phyloP scores from a whole-genome alignment of 1,140 invertebrate species.

The Leptinotarsa texana region DNA sequence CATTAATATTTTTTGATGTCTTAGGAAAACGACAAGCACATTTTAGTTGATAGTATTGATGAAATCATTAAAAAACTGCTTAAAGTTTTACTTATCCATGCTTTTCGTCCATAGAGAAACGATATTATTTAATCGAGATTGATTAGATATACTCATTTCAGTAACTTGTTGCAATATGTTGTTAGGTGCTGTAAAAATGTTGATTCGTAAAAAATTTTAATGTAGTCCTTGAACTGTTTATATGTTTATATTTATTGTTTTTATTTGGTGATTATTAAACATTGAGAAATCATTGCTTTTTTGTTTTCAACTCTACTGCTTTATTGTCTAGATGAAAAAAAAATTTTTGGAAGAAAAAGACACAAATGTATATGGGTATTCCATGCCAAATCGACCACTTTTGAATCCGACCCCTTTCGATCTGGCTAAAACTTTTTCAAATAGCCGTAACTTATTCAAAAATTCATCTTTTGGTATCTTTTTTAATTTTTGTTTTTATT shows the following conservation, averaged over 20 bases:
- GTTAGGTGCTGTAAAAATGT: slow-evolving; percentile 21
- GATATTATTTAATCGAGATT: background rate
- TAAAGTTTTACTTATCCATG: background rate
- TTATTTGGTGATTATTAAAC: slow-evolving; percentile 13
- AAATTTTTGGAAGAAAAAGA: too few relatives aligned
- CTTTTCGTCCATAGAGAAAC: slow-evolving; percentile 6
- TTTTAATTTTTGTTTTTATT: too few relatives aligned
- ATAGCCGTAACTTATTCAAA: too few relatives aligned
- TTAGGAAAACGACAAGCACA: background rate
- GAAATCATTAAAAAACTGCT: background rate
- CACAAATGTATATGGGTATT: too few relatives aligned
- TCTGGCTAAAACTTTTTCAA: too few relatives aligned
- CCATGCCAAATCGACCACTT: too few relatives aligned
- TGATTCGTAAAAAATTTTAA: slow-evolving; percentile 17
- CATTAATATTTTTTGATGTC: background rate
- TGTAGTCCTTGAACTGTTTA: slow-evolving; percentile 21
- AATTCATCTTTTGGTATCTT: too few relatives aligned
- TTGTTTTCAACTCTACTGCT: too few relatives aligned
- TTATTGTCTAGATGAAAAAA: too few relatives aligned
- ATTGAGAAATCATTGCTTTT: background rate
- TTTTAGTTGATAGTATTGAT: too few relatives aligned
- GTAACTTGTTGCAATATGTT: slow-evolving; percentile 11
- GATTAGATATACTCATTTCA: background rate
- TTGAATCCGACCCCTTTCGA: too few relatives aligned
- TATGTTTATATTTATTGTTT: slow-evolving; percentile 28